Conservation (phyloP, 2,113 vertebrate genomes). For the Limanda limanda region DNA sequence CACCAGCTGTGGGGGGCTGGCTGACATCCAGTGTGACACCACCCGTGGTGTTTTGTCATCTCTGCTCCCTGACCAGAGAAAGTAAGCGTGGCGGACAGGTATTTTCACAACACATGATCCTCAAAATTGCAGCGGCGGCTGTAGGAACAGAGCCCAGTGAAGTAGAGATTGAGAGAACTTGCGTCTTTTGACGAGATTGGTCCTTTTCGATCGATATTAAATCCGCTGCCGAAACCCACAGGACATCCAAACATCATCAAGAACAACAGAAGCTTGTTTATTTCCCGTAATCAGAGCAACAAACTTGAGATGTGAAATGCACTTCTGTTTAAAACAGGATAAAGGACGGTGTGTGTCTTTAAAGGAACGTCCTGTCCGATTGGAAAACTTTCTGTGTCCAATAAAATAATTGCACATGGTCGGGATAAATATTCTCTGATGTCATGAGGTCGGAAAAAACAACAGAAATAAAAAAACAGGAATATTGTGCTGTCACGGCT, state of each 20-base stretch:
- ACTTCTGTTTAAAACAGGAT: too few species aligned
- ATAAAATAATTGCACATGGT: neutral
- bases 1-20: constrained; percentile 73
- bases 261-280: constrained; percentile 11
- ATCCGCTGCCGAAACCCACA: neutral
- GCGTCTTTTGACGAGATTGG: neutral
- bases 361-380: constrained; percentile 20
- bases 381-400: neutral
- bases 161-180: constrained; percentile 30
- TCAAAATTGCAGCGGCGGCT: constrained; percentile 54
- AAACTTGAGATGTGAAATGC: constrained; percentile 4
- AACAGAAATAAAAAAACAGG: too few species aligned
- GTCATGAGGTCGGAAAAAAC: constrained; percentile 15
- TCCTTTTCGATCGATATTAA: constrained; percentile 6
- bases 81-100: constrained; percentile 72
- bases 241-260: neutral
- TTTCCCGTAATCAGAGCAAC: constrained; percentile 17
- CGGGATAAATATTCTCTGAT: neutral
- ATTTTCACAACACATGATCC: constrained; percentile 66
- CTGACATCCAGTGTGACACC: constrained; percentile 77
- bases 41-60: constrained; percentile 80
- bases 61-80: constrained; percentile 54
- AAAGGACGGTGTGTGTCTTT: neutral
- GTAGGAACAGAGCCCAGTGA: constrained; percentile 22
- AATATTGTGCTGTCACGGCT: neutral